Evolutionary conservation across 2,113 vertebrate species (phyloP), one percentile per base, ranked within the genome.

Genomic region (Heliornis fulica): DNA sequence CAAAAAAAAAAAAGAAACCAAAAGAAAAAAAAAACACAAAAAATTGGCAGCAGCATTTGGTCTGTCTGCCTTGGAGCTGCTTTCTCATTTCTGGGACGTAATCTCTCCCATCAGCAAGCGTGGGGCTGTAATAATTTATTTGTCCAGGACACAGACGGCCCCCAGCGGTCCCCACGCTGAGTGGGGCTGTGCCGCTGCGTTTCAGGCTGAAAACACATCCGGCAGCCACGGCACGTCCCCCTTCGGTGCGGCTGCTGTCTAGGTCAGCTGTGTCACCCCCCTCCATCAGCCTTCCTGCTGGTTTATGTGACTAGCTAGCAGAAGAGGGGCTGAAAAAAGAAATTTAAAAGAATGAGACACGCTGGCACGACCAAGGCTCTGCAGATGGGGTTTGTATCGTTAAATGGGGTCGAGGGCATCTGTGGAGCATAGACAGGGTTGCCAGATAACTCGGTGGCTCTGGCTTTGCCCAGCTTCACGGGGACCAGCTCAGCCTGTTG

Each of bases 221-320:
- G 0, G 22, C n/a, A 53, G 69, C 1, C 0, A 56, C 40, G 88
- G 31, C 63, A n/a, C 3, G 0, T 75, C 53, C 50, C 66, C 59
- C 50, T 74, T 70, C 38, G 15, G 61, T 9, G 7, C 53, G 9
- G 25, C 23, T 38, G 32, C 56, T 9, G 0, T 75, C 59, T 22
- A 15, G 25, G 23, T 43, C 48, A 68, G 56, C 57, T 81, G 68
- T 29, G 1, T 40, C 0, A 0, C 65, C 59, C 46, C 46, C 46
- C 28, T 86, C 60, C 53, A 8, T 46, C 53, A 51, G 26, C 19
- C 51, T 36, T 59, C 63, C 78, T 70, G 56, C 50, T 65, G 57
- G 21, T 26, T 82, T 41, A 51, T 8, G 14, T 69, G 68, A 74
- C 69, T 14, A 11, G 6, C 29, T 31, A 65, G 36, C 11, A 46